A percentile compares a stretch with the other conserved stretches of the same genome.
phyloP scores from a whole-genome alignment of 2,888 invertebrate species.

The Agriopis aurantiaria region DNA sequence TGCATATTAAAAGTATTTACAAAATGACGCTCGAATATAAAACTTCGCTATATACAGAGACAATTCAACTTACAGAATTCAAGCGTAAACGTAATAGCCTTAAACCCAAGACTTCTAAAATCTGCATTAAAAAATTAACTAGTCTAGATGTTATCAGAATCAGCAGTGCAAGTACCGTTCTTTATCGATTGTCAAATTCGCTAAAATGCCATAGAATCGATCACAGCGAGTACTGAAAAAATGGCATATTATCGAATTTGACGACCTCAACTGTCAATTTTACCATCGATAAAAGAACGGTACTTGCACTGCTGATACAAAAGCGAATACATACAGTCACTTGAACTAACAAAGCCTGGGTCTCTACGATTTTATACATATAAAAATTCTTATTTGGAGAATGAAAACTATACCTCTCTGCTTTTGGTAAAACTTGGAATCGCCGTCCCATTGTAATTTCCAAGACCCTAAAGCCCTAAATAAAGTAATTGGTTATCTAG shows the following conservation, averaged over 20 bases:
- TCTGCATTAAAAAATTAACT: slow-evolving; percentile 1
- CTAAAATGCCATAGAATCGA: too few species aligned
- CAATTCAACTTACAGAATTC: slow-evolving; percentile 11
- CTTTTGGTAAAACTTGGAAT: background rate
- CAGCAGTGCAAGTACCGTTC: too few species aligned
- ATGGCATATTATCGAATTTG: too few species aligned
- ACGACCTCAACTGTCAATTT: too few species aligned
- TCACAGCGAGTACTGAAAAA: too few species aligned
- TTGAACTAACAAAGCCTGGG: background rate
- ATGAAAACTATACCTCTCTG: background rate
- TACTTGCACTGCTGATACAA: too few species aligned
- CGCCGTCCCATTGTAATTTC: background rate
- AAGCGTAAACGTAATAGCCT: slow-evolving; percentile 5
- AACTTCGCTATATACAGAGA: slow-evolving; percentile 28
- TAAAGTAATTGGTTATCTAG: background rate
- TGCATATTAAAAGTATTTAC: slow-evolving; percentile 31
- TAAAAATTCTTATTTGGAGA: too few species aligned
- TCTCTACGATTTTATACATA: too few species aligned
- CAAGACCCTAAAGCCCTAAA: background rate
- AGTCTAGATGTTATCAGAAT: background rate
- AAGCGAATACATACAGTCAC: background rate
- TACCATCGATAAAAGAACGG: too few species aligned
- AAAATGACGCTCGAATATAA: slow-evolving; percentile 32
- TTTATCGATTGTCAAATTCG: too few species aligned
- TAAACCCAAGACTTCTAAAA: background rate